Evolutionary conservation across 2,113 vertebrate genomes (phyloP).

Genomic region (Thamnophis sirtalis): DNA sequence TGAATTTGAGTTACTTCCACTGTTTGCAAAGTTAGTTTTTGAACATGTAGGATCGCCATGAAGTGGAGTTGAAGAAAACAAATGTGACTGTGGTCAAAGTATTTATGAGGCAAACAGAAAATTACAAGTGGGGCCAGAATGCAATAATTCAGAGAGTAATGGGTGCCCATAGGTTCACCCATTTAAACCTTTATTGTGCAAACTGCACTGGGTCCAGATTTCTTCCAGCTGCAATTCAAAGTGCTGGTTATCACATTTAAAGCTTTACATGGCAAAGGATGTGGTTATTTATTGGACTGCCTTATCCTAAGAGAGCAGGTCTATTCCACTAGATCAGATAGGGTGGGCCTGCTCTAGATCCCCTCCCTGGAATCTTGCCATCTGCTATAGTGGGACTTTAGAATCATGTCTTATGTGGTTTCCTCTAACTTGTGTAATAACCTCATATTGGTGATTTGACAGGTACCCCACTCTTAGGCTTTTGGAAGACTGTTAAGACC

Average conservation of each 20-base stretch:
- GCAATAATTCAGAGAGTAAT: not conserved
- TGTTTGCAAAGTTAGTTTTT: not conserved
- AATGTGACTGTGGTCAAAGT: not conserved
- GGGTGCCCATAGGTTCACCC: not conserved
- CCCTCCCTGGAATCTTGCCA: not conserved
- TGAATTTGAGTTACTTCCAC: not conserved
- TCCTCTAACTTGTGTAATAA: not conserved
- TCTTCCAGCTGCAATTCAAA: not conserved
- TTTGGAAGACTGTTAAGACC: not conserved
- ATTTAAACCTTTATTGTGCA: not conserved
- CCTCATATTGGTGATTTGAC: not conserved
- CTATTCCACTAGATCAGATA: not conserved
- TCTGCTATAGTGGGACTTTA: not conserved
- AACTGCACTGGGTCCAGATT: not conserved
- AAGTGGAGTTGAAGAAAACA: not conserved
- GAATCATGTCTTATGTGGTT: not conserved
- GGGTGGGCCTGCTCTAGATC: not conserved
- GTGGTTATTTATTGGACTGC: not conserved
- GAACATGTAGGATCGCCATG: not conserved
- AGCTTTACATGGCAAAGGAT: not conserved
- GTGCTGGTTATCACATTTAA: not conserved
- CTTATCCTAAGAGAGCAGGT: not conserved
- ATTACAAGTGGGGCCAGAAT: not conserved
- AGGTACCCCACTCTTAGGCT: not conserved
- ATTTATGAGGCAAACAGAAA: not conserved